phyloP scores from a whole-genome alignment of 1,140 invertebrate genomes.

The Heliothis virescens region DNA sequence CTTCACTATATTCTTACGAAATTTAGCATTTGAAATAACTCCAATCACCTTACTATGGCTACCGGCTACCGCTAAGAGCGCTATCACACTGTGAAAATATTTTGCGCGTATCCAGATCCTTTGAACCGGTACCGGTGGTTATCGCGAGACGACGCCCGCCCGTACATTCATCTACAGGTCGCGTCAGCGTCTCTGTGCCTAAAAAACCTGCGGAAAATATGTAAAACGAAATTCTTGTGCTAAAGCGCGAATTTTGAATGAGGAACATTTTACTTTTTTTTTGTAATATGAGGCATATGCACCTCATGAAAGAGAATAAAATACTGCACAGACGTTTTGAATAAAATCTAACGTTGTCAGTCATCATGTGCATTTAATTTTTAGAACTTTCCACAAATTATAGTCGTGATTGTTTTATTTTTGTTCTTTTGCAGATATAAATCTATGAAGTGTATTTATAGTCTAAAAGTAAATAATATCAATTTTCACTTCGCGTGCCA shows the following conservation, averaged over 20 bases:
- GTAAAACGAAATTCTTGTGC: too few relatives aligned
- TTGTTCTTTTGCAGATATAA: background rate
- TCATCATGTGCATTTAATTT: background rate
- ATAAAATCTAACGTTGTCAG: slow-evolving; percentile 9
- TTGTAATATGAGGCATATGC: background rate
- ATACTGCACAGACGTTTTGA: background rate
- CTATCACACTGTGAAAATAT: too few relatives aligned
- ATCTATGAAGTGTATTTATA: background rate
- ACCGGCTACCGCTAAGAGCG: too few relatives aligned
- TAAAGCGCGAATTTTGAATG: background rate
- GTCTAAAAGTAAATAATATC: background rate
- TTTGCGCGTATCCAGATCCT: too few relatives aligned
- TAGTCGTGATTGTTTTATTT: background rate
- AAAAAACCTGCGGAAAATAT: too few relatives aligned
- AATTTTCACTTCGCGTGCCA: background rate
- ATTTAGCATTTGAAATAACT: too few relatives aligned
- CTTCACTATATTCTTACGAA: too few relatives aligned
- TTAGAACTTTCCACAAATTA: slow-evolving; percentile 16
- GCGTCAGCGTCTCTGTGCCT: too few relatives aligned
- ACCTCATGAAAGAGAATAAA: background rate
- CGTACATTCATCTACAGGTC: too few relatives aligned
- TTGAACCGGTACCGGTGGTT: too few relatives aligned
- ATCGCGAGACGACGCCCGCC: too few relatives aligned
- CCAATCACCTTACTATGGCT: too few relatives aligned
- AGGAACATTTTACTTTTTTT: background rate